Evolutionary conservation across 2,797 vertebrate species (phyloP), one percentile per base, ranked within the genome.

Genomic region (Smutsia temminckii): DNA sequence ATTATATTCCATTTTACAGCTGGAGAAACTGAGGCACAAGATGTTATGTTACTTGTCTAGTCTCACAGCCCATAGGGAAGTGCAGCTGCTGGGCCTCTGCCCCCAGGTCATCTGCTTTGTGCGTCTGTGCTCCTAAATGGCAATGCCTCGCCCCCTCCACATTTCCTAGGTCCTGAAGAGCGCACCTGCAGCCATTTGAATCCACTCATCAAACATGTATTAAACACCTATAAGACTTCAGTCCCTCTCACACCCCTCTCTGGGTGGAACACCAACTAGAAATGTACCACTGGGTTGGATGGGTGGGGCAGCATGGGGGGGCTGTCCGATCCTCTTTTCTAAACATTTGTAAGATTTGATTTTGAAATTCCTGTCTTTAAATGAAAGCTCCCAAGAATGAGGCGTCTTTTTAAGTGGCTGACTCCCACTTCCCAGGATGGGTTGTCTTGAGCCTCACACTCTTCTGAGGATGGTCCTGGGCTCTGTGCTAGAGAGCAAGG

Each of bases 241-340:
- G 63, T 32, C n/a, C 14, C 49, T 49, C 55, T 12, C 4, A 83
- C 5, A 16, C 6, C 84, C 42, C 25, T 85, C 25, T 84, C 29
- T 53, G 11, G 53, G 27, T 21, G 55, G 14, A 20, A 17, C 68
- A 87, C 53, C 17, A 85, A 68, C 34, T 79, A 59, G 85, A 95
- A 83, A 55, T 2, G 21, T 1, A 3, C 51, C 9, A 0, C 25
- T 78, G 17, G 7, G 40, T n/a, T 46, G 23, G 4, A 3, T 29
- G 32, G 12, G 3, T 25, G 6, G 29, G 18, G 5, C 17, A 40
- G 4, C 64, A 1, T n/a, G 17, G 69, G 51, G 37, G n/a, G 10
- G 18, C 21, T 53, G 3, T 27, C 27, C 6, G n/a, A 6, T 61
- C 1, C 3, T 6, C 5, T 87, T 95, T 87, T 61, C 57, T 80